Evolutionary conservation across 2,113 vertebrate genomes (phyloP).

Genomic region (Upupa epops): DNA sequence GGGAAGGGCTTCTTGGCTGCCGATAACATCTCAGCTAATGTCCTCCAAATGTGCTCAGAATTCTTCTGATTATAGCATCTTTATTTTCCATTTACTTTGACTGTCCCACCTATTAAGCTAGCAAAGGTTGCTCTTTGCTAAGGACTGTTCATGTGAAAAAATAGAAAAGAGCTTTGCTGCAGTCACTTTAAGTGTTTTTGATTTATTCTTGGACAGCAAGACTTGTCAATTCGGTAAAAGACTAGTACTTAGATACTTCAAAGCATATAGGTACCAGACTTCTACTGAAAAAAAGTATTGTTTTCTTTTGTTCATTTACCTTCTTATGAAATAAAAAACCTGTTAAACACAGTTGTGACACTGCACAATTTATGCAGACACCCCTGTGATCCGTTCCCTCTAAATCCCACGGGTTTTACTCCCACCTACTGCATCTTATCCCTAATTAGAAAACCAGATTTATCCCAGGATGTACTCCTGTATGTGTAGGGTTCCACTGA

Average conservation of each 20-base stretch:
- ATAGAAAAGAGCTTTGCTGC: not conserved
- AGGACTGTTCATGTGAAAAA: not conserved
- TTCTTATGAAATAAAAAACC: not conserved
- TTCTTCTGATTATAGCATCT: slow-evolving; percentile 4
- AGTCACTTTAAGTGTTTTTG: not conserved
- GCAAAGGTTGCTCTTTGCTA: not conserved
- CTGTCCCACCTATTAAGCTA: not conserved
- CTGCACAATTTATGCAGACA: not conserved
- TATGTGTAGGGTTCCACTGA: slow-evolving; percentile 16
- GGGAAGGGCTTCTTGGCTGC: slow-evolving; percentile 1
- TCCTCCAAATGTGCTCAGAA: not conserved
- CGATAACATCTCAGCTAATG: slow-evolving; percentile 25
- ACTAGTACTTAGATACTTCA: not conserved
- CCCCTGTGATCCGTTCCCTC: not conserved
- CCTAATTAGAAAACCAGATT: slow-evolving; percentile 32
- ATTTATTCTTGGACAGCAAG: not conserved
- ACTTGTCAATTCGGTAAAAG: not conserved
- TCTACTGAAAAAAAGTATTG: not conserved
- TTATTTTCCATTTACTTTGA: not conserved
- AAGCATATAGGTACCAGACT: not conserved
- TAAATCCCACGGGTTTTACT: slow-evolving; percentile 23
- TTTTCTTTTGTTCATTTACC: not conserved
- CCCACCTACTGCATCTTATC: not conserved
- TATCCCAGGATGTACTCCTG: slow-evolving; percentile 21
- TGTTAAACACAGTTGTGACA: not conserved